Evolutionary conservation across 2,113 vertebrate species (phyloP), one percentile per base, ranked within the genome.

Genomic region (Toxotes jaculatrix): DNA sequence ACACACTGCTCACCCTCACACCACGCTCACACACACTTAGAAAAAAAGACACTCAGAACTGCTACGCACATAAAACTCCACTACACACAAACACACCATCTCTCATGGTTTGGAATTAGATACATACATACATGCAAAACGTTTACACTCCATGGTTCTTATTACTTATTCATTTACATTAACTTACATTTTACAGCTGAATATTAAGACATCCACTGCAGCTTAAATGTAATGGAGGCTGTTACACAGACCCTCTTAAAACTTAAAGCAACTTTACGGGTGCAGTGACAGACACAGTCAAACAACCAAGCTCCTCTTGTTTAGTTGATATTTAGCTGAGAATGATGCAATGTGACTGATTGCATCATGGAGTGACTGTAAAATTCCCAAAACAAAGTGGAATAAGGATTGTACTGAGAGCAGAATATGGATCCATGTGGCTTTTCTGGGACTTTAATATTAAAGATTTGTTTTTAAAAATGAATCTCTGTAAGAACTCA

Each of bases 1-100:
- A 90, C 91, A 92, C 89, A 85, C 86, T 74, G 45, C 73, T 66
- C 34, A 5, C 80, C 73, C 81, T 82, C 53, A 27, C 75, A 79
- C 70, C 82, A 82, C 84, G 76, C 60, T 71, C 74, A 80, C 64
- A 75, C 19, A 74, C 72, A 57, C n/a, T 21, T 47, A 31, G 59
- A 82, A n/a, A 60, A 79, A 83, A 82, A 80, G 40, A 79, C 65
- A 69, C 62, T 36, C 36, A 23, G n/a, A n/a, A 60, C 17, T 11
- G 40, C 6, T 11, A 45, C 6, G 27, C 27, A 75, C 70, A 34
- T 43, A 32, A 59, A 67, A 68, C 63, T 61, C 47, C 13, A 27
- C 63, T 6, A 62, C 77, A 73, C 61, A 45, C 53, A 73, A 56
- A 45, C 53, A 38, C 45, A 62, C 10, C 31, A 65, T 27, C 74